Evolutionary conservation across 2,888 invertebrate species (phyloP).

Genomic region (Coelogynopora nodosa): DNA sequence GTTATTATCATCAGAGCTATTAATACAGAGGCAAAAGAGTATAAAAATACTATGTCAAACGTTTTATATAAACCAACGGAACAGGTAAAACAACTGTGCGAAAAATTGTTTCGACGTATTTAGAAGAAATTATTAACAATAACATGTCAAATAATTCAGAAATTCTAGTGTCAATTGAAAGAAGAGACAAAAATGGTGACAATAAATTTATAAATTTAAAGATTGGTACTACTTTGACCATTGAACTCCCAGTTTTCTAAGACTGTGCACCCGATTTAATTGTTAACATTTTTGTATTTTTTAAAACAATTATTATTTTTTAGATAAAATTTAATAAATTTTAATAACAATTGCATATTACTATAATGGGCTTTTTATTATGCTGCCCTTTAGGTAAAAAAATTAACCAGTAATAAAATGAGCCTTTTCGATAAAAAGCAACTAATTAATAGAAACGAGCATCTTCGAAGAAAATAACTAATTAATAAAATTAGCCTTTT

Average conservation of each 20-base stretch:
- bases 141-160: neutral
- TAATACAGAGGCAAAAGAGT: neutral
- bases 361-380: too few relatives aligned
- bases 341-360: too few relatives aligned
- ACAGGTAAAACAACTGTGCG: neutral
- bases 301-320: neutral
- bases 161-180: neutral
- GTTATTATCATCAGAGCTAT: too few relatives aligned
- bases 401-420: too few relatives aligned
- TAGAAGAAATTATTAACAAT: neutral
- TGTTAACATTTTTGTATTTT: neutral
- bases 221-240: neutral
- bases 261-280: neutral
- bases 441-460: too few relatives aligned
- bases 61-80: neutral
- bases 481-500: too few relatives aligned
- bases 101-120: neutral
- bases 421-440: too few relatives aligned
- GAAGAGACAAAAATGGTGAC: neutral
- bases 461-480: too few relatives aligned
- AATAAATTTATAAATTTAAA: neutral
- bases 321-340: too few relatives aligned
- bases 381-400: too few relatives aligned
- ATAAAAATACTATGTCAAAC: neutral
- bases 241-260: neutral